phyloP scores from a whole-genome alignment of 53 echinoderm and acorn worm genomes.

The Holothuria leucospilota region DNA sequence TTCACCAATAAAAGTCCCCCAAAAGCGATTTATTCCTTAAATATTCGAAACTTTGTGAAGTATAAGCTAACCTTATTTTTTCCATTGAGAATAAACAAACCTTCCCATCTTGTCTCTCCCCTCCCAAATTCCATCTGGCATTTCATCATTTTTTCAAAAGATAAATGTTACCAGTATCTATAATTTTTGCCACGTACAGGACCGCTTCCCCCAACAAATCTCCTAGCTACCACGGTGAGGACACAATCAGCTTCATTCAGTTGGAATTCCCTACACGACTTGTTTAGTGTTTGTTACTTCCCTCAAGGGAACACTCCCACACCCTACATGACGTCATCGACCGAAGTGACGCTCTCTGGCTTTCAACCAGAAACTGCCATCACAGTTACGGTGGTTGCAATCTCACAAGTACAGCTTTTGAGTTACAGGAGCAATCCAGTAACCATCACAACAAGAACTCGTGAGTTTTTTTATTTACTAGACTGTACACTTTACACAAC shows the following conservation, averaged over 20 bases:
- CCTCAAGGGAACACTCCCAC: slow-evolving; percentile 9
- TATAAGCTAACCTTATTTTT: too few relatives aligned
- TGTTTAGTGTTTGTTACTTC: slow-evolving; percentile 8
- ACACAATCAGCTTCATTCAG: slow-evolving; percentile 2
- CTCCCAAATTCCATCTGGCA: too few relatives aligned
- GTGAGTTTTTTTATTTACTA: not conserved
- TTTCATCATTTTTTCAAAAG: too few relatives aligned
- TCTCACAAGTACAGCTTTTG: not conserved
- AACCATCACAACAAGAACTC: not conserved
- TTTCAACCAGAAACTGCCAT: slow-evolving; percentile 59
- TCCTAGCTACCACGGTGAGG: not conserved
- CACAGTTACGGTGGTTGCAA: slow-evolving; percentile 56
- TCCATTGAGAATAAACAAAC: too few relatives aligned
- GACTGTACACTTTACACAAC: too few relatives aligned
- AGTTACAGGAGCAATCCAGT: slow-evolving; percentile 9
- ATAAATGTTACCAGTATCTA: too few relatives aligned
- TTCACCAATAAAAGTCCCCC: too few relatives aligned
- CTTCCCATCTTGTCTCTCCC: too few relatives aligned
- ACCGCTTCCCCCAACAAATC: slow-evolving; percentile 4
- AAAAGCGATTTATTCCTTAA: too few relatives aligned
- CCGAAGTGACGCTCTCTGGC: slow-evolving; percentile 54
- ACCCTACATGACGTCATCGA: slow-evolving; percentile 6
- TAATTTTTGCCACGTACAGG: not conserved
- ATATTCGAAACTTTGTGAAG: too few relatives aligned
- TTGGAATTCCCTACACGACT: slow-evolving; percentile 21